Conservation (phyloP, 2,888 invertebrate genomes). For the Belgica antarctica region DNA sequence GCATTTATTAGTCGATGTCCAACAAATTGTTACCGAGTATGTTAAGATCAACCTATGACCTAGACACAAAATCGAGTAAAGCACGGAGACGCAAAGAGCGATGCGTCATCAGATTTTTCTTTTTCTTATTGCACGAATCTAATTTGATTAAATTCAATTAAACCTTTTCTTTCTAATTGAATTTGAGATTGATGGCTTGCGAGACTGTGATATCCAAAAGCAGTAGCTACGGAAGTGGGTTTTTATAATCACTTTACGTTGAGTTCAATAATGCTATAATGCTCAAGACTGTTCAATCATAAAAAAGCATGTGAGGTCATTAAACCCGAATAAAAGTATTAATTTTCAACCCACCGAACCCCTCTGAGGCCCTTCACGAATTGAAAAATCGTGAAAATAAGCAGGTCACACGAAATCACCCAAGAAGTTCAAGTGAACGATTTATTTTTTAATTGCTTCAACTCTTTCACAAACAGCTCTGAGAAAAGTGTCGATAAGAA, state of each 20-base stretch:
- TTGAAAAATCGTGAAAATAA: too few relatives aligned
- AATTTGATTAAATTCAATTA: conserved; percentile 12
- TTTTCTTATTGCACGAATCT: neutral
- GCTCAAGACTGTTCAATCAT: too few relatives aligned
- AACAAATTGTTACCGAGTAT: neutral
- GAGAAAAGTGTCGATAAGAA: too few relatives aligned
- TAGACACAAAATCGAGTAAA: neutral
- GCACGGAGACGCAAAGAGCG: neutral
- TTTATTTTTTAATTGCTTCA: too few relatives aligned
- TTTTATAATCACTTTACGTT: too few relatives aligned
- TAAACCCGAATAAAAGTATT: too few relatives aligned
- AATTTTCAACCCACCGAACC: too few relatives aligned
- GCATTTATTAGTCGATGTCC: neutral
- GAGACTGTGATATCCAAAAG: neutral
- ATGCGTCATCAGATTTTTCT: conserved; percentile 22
- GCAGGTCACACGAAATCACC: neutral
- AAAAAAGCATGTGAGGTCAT: too few relatives aligned
- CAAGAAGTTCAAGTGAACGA: neutral
- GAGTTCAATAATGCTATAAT: too few relatives aligned
- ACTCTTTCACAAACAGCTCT: too few relatives aligned
- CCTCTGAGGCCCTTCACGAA: too few relatives aligned
- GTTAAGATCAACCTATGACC: conserved; percentile 19
- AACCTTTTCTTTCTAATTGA: conserved; percentile 8
- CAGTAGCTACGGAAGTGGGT: too few relatives aligned
- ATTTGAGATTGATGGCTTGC: neutral